Conservation (phyloP, 2,797 vertebrate genomes). For the Neosalanx taihuensis region DNA sequence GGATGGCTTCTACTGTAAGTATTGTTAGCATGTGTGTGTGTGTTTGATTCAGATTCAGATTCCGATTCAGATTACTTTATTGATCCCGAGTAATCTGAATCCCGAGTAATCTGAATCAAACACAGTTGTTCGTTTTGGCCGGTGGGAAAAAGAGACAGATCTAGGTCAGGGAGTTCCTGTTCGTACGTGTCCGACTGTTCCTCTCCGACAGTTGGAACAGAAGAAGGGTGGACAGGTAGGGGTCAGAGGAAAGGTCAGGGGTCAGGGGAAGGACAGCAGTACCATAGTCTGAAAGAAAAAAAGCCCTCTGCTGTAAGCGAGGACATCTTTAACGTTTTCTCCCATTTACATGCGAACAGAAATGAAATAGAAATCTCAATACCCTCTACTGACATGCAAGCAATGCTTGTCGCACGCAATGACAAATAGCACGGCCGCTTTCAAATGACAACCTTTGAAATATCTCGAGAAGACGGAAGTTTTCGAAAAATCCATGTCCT, state of each 20-base stretch:
- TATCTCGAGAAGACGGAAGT: conserved; percentile 52
- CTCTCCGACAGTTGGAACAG: background rate
- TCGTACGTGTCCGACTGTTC: conserved; percentile 46
- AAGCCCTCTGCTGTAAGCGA: background rate
- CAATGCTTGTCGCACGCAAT: conserved; percentile 1
- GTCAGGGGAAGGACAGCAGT: conserved; percentile 57
- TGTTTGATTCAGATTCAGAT: no score
- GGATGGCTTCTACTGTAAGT: conserved; percentile 57
- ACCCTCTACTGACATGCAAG: background rate
- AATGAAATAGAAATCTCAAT: background rate
- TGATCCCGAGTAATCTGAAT: no score
- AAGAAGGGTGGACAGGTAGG: conserved; percentile 43
- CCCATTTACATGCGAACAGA: background rate
- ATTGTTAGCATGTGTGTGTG: conserved; percentile 28
- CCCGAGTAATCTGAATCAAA: no score
- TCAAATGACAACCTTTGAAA: conserved; percentile 45
- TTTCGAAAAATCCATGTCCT: conserved; percentile 55
- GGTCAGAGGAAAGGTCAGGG: conserved; percentile 53
- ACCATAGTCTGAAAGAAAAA: conserved; percentile 10
- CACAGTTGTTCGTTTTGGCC: conserved; percentile 50
- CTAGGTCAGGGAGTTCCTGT: conserved; percentile 68
- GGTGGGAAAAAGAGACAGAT: conserved; percentile 62
- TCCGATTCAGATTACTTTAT: no score
- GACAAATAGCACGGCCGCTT: background rate
- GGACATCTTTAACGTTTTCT: background rate